phyloP scores from a whole-genome alignment of 2,113 vertebrate species.

The Piaya cayana region DNA sequence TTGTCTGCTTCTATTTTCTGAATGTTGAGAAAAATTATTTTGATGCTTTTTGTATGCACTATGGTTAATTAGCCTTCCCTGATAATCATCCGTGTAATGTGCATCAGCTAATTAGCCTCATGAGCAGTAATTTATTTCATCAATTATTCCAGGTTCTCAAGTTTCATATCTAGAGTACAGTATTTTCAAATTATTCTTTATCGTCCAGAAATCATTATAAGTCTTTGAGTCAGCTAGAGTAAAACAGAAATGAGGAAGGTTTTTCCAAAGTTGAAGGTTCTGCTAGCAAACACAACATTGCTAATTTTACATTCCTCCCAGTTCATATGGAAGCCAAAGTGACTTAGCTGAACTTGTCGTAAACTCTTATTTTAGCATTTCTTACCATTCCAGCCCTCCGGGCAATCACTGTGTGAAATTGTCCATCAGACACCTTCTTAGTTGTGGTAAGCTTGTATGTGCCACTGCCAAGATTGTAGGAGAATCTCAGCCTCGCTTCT shows the following conservation, averaged over 20 bases:
- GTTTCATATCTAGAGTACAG: neutral
- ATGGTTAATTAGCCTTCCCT: slow-evolving; percentile 20
- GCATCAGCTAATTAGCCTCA: slow-evolving; percentile 22
- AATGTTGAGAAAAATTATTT: neutral
- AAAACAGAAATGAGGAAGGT: neutral
- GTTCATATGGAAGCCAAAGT: neutral
- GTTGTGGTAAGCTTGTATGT: slow-evolving; percentile 89
- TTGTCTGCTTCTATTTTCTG: neutral
- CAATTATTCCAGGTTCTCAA: slow-evolving; percentile 37
- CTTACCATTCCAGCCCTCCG: slow-evolving; percentile 95
- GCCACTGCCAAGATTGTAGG: slow-evolving; percentile 93
- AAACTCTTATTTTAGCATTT: neutral
- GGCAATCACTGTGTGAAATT: slow-evolving; percentile 95
- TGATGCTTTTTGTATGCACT: neutral
- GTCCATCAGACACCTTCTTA: slow-evolving; percentile 92
- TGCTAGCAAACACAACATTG: neutral
- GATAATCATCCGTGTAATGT: slow-evolving; percentile 13
- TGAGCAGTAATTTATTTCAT: neutral
- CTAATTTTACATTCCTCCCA: neutral
- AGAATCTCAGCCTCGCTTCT: slow-evolving; percentile 88
- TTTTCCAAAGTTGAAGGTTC: slow-evolving; percentile 1
- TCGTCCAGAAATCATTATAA: neutral
- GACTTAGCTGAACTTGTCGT: neutral
- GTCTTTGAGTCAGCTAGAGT: neutral
- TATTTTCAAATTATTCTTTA: slow-evolving; percentile 35